Conservation (phyloP, 2,888 invertebrate genomes). For the Cancer borealis region DNA sequence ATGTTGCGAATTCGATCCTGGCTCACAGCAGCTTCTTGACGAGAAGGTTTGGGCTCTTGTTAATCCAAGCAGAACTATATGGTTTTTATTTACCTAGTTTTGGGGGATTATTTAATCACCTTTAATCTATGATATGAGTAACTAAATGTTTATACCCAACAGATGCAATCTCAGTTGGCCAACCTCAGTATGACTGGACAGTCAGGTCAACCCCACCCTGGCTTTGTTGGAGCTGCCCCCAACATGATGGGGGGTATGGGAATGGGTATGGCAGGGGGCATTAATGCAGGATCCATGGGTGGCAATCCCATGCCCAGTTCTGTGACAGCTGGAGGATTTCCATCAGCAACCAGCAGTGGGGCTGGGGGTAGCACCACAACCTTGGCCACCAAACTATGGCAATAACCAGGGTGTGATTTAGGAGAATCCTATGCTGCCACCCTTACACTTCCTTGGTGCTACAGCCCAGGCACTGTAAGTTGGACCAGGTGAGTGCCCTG, state of each 20-base stretch:
- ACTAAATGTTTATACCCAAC: not conserved
- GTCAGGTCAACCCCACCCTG: slow-evolving; percentile 49
- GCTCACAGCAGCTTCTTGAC: too few relatives aligned
- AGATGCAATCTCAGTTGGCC: slow-evolving; percentile 69
- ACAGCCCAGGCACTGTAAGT: slow-evolving; percentile 43
- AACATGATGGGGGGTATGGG: slow-evolving; percentile 59
- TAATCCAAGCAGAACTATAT: too few relatives aligned
- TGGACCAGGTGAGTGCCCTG: slow-evolving; percentile 55
- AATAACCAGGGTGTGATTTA: slow-evolving; percentile 64
- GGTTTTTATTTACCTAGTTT: too few relatives aligned
- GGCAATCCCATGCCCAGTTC: slow-evolving; percentile 21
- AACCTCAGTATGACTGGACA: slow-evolving; percentile 61
- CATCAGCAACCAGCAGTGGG: not conserved
- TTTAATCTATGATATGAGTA: not conserved
- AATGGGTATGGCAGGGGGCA: slow-evolving; percentile 50
- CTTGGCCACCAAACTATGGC: slow-evolving; percentile 67
- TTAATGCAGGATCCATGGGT: not conserved
- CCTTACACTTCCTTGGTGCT: slow-evolving; percentile 55
- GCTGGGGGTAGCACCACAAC: slow-evolving; percentile 47
- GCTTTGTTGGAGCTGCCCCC: slow-evolving; percentile 49
- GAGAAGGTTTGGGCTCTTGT: too few relatives aligned
- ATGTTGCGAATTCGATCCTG: too few relatives aligned
- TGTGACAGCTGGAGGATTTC: slow-evolving; percentile 41
- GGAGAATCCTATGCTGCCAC: slow-evolving; percentile 47
- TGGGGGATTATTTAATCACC: not conserved